These are phyloP conservation scores for Pinctada fucata DNA, from an alignment of 2,888 invertebrate species.

Conservation along the genomic window DNA sequence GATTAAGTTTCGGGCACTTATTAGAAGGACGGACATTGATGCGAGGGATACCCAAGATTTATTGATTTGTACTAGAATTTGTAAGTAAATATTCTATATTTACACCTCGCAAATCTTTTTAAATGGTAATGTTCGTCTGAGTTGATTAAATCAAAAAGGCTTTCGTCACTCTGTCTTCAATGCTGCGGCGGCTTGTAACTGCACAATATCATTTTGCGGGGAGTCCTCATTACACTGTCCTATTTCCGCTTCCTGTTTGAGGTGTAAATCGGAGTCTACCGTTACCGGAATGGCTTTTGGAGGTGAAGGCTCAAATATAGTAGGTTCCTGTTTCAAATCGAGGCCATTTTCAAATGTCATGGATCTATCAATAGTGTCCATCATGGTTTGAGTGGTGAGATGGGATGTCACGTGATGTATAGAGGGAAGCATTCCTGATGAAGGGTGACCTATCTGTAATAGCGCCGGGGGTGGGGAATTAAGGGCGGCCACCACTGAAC, in stretches of 20 bases:
- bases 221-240: slow-evolving; percentile 35
- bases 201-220: slow-evolving; percentile 47
- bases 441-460: slow-evolving; percentile 52
- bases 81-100: too few relatives aligned
- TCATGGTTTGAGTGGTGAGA: slow-evolving; percentile 46
- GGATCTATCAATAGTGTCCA: slow-evolving; percentile 43
- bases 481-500: slow-evolving; percentile 52
- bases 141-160: too few relatives aligned
- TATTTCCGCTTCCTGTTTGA: slow-evolving; percentile 42
- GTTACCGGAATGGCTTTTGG: slow-evolving; percentile 64
- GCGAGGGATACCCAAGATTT: too few relatives aligned
- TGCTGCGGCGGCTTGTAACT: slow-evolving; percentile 54
- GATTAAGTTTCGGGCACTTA: too few relatives aligned
- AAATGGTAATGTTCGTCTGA: too few relatives aligned
- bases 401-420: slow-evolving; percentile 43
- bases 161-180: too few relatives aligned
- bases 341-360: slow-evolving; percentile 34
- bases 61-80: too few relatives aligned
- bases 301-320: slow-evolving; percentile 60
- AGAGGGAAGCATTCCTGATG: slow-evolving; percentile 46
- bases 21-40: too few relatives aligned
- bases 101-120: too few relatives aligned
- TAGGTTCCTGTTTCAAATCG: slow-evolving; percentile 41
- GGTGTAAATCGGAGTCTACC: slow-evolving; percentile 42
- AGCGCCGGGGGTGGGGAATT: slow-evolving; percentile 52